These are phyloP conservation scores for Emesis russula DNA, from an alignment of 2,888 invertebrate species.

Conservation along the genomic window DNA sequence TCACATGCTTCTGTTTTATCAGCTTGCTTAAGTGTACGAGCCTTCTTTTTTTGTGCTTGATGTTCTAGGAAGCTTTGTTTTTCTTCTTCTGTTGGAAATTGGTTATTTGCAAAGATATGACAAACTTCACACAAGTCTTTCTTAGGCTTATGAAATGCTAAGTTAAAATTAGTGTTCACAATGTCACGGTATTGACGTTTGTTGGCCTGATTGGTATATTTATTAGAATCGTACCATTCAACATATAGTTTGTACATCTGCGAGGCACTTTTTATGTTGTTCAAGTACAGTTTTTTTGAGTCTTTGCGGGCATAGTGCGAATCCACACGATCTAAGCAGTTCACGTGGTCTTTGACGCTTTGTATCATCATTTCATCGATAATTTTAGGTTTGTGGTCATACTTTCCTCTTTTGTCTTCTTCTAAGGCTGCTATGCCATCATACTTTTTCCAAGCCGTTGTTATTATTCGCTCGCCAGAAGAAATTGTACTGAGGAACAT, in stretches of 20 bases:
- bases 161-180: neutral
- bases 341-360: neutral
- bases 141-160: neutral
- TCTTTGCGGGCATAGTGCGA: neutral
- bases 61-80: neutral
- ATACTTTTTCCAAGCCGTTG: too few relatives aligned
- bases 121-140: neutral
- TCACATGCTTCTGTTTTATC: neutral
- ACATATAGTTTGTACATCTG: neutral
- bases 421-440: too few relatives aligned
- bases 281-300: neutral
- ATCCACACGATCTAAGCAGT: neutral
- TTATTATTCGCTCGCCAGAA: too few relatives aligned
- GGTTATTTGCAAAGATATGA: neutral
- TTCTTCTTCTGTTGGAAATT: neutral
- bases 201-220: neutral
- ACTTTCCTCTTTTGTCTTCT: too few relatives aligned
- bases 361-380: neutral
- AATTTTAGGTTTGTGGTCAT: neutral
- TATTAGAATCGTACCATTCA: neutral
- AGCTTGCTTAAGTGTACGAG: neutral
- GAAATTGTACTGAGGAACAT: too few relatives aligned
- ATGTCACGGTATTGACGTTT: conserved; percentile 3
- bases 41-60: neutral
- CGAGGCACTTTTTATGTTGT: neutral